Evolutionary conservation across 2,797 vertebrate species (phyloP).

Genomic region (Melanotaenia trifasciata): DNA sequence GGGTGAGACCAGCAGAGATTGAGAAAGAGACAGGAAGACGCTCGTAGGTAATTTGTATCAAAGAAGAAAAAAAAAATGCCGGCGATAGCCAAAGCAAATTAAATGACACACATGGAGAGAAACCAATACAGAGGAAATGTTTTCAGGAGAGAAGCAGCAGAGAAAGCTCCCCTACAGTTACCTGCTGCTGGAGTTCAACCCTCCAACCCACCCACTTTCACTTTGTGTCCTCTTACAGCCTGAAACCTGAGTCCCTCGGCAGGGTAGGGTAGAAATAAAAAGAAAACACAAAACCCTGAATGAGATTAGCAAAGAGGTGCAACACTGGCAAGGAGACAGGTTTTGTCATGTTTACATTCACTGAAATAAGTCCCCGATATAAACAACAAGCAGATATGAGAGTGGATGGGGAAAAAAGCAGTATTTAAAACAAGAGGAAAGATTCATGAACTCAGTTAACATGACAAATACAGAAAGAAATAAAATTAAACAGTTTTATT

Average conservation of each 20-base stretch:
- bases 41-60: slow-evolving; percentile 43
- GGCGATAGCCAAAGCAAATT: slow-evolving; percentile 37
- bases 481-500: slow-evolving; percentile 6
- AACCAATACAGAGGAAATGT: not conserved
- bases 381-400: slow-evolving; percentile 17
- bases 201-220: slow-evolving; percentile 12
- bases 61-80: slow-evolving; percentile 9
- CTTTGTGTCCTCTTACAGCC: slow-evolving; percentile 13
- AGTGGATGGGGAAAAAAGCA: not conserved
- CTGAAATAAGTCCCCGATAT: slow-evolving; percentile 13
- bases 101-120: slow-evolving; percentile 21
- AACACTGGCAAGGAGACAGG: not conserved
- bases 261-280: slow-evolving; percentile 19
- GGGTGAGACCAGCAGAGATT: slow-evolving; percentile 41
- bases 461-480: slow-evolving; percentile 20
- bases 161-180: slow-evolving; percentile 34
- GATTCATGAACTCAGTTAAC: slow-evolving; percentile 48
- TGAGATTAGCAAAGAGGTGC: not conserved
- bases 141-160: slow-evolving; percentile 5
- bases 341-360: slow-evolving; percentile 22
- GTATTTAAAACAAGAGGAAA: slow-evolving; percentile 27
- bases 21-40: slow-evolving; percentile 47
- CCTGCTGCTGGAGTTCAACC: slow-evolving; percentile 50
- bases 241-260: slow-evolving; percentile 23
- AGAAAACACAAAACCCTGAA: not conserved